Evolutionary conservation across 2,888 invertebrate species (phyloP).

Genomic region (Thera obeliscata): DNA sequence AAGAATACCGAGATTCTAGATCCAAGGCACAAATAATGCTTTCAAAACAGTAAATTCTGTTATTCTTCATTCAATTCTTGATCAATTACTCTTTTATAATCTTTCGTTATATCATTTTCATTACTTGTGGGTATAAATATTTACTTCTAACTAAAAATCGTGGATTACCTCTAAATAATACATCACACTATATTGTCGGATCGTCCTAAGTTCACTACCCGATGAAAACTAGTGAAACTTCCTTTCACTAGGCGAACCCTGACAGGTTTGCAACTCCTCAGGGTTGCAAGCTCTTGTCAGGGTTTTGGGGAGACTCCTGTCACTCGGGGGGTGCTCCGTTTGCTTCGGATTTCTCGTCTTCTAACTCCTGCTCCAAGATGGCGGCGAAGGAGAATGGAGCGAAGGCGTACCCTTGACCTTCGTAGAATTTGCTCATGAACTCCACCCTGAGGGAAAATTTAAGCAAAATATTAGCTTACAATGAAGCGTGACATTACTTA

Average conservation of each 20-base stretch:
- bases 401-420: slow-evolving; percentile 89
- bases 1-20: too few relatives aligned
- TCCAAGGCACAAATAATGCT: too few relatives aligned
- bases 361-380: slow-evolving; percentile 83
- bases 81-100: not conserved
- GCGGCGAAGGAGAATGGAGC: slow-evolving; percentile 90
- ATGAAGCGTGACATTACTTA: too few relatives aligned
- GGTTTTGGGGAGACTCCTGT: slow-evolving; percentile 45
- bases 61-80: not conserved
- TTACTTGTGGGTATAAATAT: slow-evolving; percentile 6
- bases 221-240: not conserved
- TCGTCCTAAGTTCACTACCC: not conserved
- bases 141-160: slow-evolving; percentile 26
- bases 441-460: slow-evolving; percentile 88
- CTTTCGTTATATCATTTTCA: not conserved
- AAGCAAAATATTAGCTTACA: not conserved
- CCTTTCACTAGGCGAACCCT: not conserved
- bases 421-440: slow-evolving; percentile 98
- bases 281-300: slow-evolving; percentile 14
- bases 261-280: not conserved
- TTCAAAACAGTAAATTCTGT: too few relatives aligned
- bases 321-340: slow-evolving; percentile 68
- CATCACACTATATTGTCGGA: slow-evolving; percentile 24
- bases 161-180: slow-evolving; percentile 23
- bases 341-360: slow-evolving; percentile 64